Evolutionary conservation across 2,113 vertebrate genomes (phyloP).

Genomic region (Pycnonotus jocosus): DNA sequence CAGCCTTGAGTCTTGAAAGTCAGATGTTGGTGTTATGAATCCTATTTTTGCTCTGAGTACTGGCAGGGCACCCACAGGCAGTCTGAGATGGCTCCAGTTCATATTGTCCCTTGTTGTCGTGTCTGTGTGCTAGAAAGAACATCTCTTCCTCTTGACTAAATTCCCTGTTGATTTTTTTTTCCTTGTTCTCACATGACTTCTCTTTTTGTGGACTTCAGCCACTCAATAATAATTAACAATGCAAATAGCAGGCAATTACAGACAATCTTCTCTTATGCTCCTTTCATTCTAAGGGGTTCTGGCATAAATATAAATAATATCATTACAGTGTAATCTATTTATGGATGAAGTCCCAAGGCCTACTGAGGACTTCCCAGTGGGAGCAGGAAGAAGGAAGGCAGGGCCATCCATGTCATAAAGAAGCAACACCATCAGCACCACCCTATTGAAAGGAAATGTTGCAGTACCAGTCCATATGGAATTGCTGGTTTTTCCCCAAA

Average conservation of each 20-base stretch:
- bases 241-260: background rate
- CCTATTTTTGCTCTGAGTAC: constrained; percentile 12
- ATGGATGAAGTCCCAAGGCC: background rate
- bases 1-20: background rate
- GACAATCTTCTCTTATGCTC: background rate
- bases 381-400: background rate
- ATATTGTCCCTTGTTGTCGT: background rate
- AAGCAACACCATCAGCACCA: background rate
- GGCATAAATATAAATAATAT: background rate
- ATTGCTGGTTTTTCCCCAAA: background rate
- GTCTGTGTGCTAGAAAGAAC: background rate
- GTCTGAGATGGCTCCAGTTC: background rate
- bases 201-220: background rate
- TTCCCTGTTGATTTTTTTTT: background rate
- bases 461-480: background rate
- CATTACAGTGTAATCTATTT: background rate
- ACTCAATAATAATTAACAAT: background rate
- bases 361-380: background rate
- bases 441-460: background rate
- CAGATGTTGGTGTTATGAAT: constrained; percentile 1
- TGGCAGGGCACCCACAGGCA: background rate
- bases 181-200: background rate
- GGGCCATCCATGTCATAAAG: background rate
- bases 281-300: background rate
- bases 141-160: background rate